Evolutionary conservation across 2,888 invertebrate species (phyloP).

Genomic region (Amphimallon solstitiale): DNA sequence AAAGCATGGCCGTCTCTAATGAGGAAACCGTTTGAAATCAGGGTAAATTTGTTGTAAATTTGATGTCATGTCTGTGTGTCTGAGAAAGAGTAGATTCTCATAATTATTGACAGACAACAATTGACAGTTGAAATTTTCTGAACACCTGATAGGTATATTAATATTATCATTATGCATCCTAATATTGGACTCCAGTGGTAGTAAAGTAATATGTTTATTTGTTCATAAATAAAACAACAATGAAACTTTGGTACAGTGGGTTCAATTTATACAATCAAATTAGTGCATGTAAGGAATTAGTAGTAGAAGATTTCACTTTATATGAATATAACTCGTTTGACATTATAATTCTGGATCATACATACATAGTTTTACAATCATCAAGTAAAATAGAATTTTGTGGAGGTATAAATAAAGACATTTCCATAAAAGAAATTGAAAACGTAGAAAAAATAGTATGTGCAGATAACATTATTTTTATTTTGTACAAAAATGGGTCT

Average conservation of each 20-base stretch:
- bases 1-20: too few relatives aligned
- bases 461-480: constrained; percentile 52
- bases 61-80: too few relatives aligned
- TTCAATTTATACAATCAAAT: constrained; percentile 61
- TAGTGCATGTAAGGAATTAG: constrained; percentile 42
- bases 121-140: too few relatives aligned
- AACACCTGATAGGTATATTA: too few relatives aligned
- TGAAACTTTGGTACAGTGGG: constrained; percentile 60
- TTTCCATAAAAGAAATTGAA: constrained; percentile 18
- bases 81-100: too few relatives aligned
- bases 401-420: constrained; percentile 38
- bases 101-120: too few relatives aligned
- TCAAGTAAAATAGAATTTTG: constrained; percentile 37
- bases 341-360: constrained; percentile 51
- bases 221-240: too few relatives aligned
- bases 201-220: too few relatives aligned
- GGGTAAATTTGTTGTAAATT: too few relatives aligned
- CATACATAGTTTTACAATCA: constrained; percentile 46
- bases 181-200: too few relatives aligned
- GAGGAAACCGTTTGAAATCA: too few relatives aligned
- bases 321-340: constrained; percentile 47
- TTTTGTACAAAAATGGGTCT: constrained; percentile 50
- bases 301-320: constrained; percentile 50
- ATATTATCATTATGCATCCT: too few relatives aligned
- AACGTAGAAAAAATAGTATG: constrained; percentile 43